These are phyloP conservation scores for Drosophila micromelanica DNA, from an alignment of 1,140 invertebrate species.

Conservation along the genomic window DNA sequence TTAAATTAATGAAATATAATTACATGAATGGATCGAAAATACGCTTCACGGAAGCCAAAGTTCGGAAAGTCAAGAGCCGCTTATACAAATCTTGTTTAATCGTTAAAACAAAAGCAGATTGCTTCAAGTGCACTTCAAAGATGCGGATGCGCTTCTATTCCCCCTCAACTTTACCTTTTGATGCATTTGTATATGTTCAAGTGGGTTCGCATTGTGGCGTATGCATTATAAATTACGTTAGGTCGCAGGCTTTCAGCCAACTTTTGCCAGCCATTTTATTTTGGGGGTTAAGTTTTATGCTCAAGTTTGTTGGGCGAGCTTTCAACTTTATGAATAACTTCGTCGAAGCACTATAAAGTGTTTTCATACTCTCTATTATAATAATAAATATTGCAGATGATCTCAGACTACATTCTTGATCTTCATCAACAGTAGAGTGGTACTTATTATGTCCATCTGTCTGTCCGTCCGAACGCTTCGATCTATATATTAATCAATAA, in stretches of 20 bases:
- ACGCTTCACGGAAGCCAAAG: constrained; percentile 33
- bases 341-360: neutral
- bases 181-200: constrained; percentile 22
- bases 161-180: neutral
- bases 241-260: constrained; percentile 22
- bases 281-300: constrained; percentile 11
- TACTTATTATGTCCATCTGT: too few relatives aligned
- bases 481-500: too few relatives aligned
- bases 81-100: constrained; percentile 25
- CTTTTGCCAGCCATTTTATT: constrained; percentile 1
- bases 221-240: constrained; percentile 41
- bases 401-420: too few relatives aligned
- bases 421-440: too few relatives aligned
- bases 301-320: constrained; percentile 12
- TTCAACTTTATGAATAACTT: constrained; percentile 11
- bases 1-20: constrained; percentile 67
- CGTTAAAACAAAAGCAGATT: neutral
- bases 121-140: constrained; percentile 24
- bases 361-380: neutral
- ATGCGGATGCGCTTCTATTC: constrained; percentile 31
- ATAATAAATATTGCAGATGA: neutral
- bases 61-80: constrained; percentile 41
- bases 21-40: constrained; percentile 46
- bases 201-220: constrained; percentile 1
- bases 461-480: too few relatives aligned